phyloP scores from a whole-genome alignment of 2,113 vertebrate species.

The Ophthalmolycus amberensis region DNA sequence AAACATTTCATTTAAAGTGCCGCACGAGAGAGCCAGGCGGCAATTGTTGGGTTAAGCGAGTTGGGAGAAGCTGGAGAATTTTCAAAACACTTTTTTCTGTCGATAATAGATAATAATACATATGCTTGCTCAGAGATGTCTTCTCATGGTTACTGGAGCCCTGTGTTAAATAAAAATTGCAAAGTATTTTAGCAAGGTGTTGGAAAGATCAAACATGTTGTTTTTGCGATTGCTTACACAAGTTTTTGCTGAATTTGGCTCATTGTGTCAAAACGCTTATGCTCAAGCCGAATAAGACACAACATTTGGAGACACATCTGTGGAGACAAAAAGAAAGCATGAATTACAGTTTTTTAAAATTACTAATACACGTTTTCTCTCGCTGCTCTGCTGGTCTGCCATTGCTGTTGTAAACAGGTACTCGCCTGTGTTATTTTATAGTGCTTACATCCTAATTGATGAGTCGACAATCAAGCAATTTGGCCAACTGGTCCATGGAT shows the following conservation, averaged over 20 bases:
- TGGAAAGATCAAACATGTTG: background rate
- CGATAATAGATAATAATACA: background rate
- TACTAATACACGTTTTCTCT: no score
- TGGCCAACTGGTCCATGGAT: background rate
- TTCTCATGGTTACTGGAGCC: background rate
- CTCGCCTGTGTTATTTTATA: no score
- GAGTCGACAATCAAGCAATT: no score
- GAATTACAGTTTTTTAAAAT: no score
- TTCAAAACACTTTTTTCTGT: background rate
- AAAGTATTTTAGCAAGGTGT: background rate
- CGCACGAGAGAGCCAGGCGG: background rate
- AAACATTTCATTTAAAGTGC: conserved; percentile 67
- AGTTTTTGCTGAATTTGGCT: no score
- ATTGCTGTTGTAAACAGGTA: no score
- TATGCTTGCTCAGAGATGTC: background rate
- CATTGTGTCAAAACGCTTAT: no score
- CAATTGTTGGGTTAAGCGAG: conserved; percentile 14
- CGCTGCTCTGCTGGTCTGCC: no score
- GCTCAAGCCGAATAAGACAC: no score
- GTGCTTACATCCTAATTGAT: no score
- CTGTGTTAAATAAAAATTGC: background rate
- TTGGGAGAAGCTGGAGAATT: conserved; percentile 11
- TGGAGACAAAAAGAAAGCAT: no score
- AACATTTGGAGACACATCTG: no score
- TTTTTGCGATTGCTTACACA: background rate